Conservation (phyloP, 37 sponge, comb jelly and placozoan species). For the Diacarnus erythraeanus region DNA sequence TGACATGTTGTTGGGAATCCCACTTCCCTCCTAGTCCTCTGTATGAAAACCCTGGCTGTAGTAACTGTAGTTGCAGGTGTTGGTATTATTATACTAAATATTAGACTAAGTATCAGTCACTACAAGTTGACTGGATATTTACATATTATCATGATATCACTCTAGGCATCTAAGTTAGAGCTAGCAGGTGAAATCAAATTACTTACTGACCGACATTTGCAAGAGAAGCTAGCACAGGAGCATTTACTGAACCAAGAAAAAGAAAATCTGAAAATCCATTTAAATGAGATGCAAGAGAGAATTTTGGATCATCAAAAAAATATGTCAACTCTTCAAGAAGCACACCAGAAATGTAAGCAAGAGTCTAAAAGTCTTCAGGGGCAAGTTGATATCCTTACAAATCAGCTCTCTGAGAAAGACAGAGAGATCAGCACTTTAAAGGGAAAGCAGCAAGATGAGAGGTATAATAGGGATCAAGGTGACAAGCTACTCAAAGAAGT, state of each 20-base stretch:
- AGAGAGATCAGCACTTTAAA: constrained; percentile 7
- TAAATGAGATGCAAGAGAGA: constrained; percentile 15
- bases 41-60: too few relatives aligned
- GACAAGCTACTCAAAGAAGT: neutral
- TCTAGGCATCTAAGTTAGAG: neutral
- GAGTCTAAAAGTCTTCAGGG: constrained; percentile 11
- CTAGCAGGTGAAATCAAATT: constrained; percentile 3
- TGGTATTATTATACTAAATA: too few relatives aligned
- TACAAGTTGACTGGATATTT: too few relatives aligned
- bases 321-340: neutral
- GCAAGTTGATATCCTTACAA: constrained; percentile 2
- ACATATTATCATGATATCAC: neutral
- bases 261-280: neutral
- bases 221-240: constrained; percentile 15
- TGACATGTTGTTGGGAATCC: too few relatives aligned
- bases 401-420: constrained; percentile 20
- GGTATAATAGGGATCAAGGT: neutral
- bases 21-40: too few relatives aligned
- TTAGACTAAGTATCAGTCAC: too few relatives aligned
- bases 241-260: constrained; percentile 29
- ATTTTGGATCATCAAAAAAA: constrained; percentile 25
- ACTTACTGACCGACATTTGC: constrained; percentile 10
- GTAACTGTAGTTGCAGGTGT: too few relatives aligned
- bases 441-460: neutral
- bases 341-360: neutral